Evolutionary conservation across 2,888 invertebrate genomes (phyloP).

Genomic region (Oxycera nigricornis): DNA sequence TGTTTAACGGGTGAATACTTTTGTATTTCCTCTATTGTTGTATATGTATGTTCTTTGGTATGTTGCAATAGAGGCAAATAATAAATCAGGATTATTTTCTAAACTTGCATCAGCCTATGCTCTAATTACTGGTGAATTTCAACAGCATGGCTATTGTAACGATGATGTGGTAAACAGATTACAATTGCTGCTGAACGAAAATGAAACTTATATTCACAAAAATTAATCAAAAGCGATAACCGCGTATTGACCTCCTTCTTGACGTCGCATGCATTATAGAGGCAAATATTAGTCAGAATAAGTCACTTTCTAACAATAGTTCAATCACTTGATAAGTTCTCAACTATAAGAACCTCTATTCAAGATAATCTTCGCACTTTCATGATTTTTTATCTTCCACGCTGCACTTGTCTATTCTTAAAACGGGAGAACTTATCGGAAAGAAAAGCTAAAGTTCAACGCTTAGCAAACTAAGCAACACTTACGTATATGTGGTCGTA

Average conservation of each 20-base stretch:
- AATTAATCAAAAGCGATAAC: constrained; percentile 39
- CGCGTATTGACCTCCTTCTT: constrained; percentile 42
- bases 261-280: background rate
- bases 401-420: background rate
- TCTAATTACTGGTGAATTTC: too few species aligned
- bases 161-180: too few species aligned
- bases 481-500: constrained; percentile 85
- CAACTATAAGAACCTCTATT: background rate
- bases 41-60: too few species aligned
- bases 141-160: too few species aligned
- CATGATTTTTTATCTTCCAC: background rate
- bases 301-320: background rate
- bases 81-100: too few species aligned
- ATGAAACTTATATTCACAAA: constrained; percentile 9
- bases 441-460: constrained; percentile 32
- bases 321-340: background rate
- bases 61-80: too few species aligned
- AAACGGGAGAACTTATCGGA: constrained; percentile 11
- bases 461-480: constrained; percentile 54
- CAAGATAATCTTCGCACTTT: constrained; percentile 14
- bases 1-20: too few species aligned
- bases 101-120: too few species aligned
- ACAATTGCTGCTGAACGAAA: too few species aligned
- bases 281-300: background rate
- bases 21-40: too few species aligned